Percentiles rank a stretch among this genome's conserved stretches.
Evolutionary conservation across 1,140 invertebrate species (phyloP).

Genomic region (Aplysia californica): DNA sequence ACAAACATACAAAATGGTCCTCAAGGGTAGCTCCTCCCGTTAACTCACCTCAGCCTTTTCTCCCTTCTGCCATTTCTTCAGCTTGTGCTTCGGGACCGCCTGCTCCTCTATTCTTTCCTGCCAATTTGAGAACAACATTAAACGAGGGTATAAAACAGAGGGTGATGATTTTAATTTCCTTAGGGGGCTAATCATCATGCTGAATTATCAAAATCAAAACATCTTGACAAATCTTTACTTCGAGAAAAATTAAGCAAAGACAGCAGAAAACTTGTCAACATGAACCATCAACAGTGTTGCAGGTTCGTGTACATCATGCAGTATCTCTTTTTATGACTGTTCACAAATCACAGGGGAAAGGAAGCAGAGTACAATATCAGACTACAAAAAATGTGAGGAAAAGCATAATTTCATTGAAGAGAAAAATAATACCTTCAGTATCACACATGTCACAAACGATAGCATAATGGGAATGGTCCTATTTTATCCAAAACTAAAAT

Average conservation of each 20-base stretch:
- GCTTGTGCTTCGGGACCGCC: background rate
- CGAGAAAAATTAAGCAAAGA: background rate
- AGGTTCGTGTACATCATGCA: background rate
- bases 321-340: background rate
- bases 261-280: background rate
- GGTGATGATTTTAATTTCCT: too few species aligned
- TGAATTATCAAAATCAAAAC: background rate
- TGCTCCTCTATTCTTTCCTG: conserved; percentile 5
- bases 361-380: too few species aligned
- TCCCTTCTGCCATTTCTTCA: conserved; percentile 12
- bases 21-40: too few species aligned
- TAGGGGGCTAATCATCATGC: background rate
- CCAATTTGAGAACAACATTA: background rate
- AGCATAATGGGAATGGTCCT: too few species aligned
- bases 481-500: too few species aligned
- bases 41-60: background rate
- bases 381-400: too few species aligned
- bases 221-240: background rate
- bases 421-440: too few species aligned
- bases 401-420: too few species aligned
- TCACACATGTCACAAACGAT: too few species aligned
- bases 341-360: too few species aligned
- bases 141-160: background rate
- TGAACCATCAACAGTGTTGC: background rate
- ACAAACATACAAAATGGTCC: background rate